phyloP scores from a whole-genome alignment of 2,113 vertebrate species.

The Microtus ochrogaster region DNA sequence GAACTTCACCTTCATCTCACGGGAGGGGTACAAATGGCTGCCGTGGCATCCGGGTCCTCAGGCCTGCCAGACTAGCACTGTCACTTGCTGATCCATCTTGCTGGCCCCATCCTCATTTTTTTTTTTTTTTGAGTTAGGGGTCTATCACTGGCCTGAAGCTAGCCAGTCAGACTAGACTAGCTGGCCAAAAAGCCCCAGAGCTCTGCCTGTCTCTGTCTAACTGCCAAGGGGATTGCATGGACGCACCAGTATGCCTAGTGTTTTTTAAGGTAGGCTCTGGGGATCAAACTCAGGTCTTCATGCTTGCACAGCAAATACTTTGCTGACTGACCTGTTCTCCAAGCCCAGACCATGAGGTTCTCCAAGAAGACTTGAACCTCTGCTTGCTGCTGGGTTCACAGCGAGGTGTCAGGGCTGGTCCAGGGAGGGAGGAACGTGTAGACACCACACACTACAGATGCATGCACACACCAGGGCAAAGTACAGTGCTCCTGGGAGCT shows the following conservation, averaged over 20 bases:
- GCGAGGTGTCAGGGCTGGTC: neutral
- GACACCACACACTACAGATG: rapidly evolving
- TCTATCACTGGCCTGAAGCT: neutral
- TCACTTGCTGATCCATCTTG: neutral
- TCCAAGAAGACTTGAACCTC: neutral
- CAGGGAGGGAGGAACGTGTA: neutral
- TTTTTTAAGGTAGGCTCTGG: neutral
- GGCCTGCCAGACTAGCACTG: neutral
- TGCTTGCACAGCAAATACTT: neutral
- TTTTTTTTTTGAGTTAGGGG: neutral
- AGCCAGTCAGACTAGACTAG: neutral
- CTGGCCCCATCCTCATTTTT: neutral
- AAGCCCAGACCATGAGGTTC: neutral
- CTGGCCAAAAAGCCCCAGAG: neutral
- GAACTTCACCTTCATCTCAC: neutral
- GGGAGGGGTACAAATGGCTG: no score
- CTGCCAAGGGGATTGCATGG: neutral
- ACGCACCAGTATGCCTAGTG: neutral
- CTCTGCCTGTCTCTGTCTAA: neutral
- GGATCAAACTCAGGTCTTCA: neutral
- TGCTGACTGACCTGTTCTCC: neutral
- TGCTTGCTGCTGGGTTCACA: neutral
- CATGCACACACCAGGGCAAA: rapidly evolving
- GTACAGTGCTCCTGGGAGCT: rapidly evolving
- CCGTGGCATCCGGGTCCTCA: neutral